These are phyloP conservation scores for Machimus atricapillus DNA, from an alignment of 2,888 invertebrate species.

Conservation along the genomic window DNA sequence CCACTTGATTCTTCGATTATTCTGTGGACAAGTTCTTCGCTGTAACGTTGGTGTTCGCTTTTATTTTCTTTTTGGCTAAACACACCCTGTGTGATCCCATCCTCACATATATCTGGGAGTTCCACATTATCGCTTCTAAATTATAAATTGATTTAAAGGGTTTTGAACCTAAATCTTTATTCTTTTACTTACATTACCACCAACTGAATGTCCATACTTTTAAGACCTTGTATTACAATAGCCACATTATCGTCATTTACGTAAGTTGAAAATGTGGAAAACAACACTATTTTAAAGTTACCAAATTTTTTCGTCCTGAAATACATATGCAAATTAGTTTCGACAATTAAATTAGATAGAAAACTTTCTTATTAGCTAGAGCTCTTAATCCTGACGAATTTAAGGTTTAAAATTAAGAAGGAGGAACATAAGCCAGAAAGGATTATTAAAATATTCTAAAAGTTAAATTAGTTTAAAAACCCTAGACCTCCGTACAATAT, in stretches of 20 bases:
- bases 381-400: no score
- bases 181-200: slow-evolving; percentile 69
- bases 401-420: no score
- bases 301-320: slow-evolving; percentile 59
- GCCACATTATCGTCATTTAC: slow-evolving; percentile 64
- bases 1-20: slow-evolving; percentile 64
- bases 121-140: slow-evolving; percentile 58
- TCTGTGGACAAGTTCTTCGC: slow-evolving; percentile 55
- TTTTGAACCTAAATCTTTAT: neutral
- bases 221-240: slow-evolving; percentile 66
- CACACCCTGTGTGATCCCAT: neutral
- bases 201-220: slow-evolving; percentile 67
- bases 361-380: no score
- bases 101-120: neutral
- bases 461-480: no score
- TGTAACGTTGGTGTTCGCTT: slow-evolving; percentile 53
- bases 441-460: no score
- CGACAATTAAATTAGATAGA: no score
- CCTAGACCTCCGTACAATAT: no score
- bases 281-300: slow-evolving; percentile 68
- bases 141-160: neutral
- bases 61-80: slow-evolving; percentile 44
- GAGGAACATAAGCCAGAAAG: no score
- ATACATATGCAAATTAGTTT: neutral
- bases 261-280: slow-evolving; percentile 69